Percentiles rank a stretch among this genome's conserved stretches.
These are phyloP conservation scores for Pogonus chalceus DNA, from an alignment of 1,140 invertebrate species.

Conservation along the genomic window DNA sequence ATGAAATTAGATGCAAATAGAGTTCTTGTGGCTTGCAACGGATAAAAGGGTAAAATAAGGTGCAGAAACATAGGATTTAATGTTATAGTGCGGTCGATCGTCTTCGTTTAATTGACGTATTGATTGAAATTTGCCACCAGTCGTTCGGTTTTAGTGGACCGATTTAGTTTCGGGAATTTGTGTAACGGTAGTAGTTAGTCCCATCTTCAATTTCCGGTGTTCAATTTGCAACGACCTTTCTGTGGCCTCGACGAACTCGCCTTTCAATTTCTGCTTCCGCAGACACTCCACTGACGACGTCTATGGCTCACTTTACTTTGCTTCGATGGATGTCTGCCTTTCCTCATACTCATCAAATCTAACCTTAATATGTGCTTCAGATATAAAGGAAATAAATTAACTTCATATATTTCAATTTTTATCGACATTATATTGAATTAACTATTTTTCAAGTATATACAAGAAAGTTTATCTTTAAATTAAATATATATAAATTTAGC, in stretches of 20 bases:
- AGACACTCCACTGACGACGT: background rate
- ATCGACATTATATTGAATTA: too few relatives aligned
- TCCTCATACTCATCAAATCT: too few relatives aligned
- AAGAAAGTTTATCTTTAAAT: too few relatives aligned
- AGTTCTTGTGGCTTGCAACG: too few relatives aligned
- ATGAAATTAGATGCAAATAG: too few relatives aligned
- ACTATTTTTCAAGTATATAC: too few relatives aligned
- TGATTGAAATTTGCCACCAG: constrained; percentile 1
- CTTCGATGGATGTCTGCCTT: background rate
- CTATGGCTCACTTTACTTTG: background rate
- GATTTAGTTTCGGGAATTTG: constrained; percentile 1
- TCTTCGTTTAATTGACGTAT: background rate
- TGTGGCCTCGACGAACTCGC: background rate
- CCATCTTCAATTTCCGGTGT: constrained; percentile 7
- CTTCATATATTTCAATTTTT: too few relatives aligned
- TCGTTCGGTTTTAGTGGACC: background rate
- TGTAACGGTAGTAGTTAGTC: constrained; percentile 4
- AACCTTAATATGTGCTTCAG: too few relatives aligned
- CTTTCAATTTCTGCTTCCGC: constrained; percentile 1
- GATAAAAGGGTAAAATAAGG: too few relatives aligned
- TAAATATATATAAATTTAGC: too few relatives aligned
- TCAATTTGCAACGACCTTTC: constrained; percentile 2
- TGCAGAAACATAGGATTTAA: too few relatives aligned
- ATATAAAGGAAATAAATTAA: too few relatives aligned
- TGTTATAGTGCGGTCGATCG: background rate